phyloP scores from a whole-genome alignment of 1,140 invertebrate species.

The Adelges cooleyi region DNA sequence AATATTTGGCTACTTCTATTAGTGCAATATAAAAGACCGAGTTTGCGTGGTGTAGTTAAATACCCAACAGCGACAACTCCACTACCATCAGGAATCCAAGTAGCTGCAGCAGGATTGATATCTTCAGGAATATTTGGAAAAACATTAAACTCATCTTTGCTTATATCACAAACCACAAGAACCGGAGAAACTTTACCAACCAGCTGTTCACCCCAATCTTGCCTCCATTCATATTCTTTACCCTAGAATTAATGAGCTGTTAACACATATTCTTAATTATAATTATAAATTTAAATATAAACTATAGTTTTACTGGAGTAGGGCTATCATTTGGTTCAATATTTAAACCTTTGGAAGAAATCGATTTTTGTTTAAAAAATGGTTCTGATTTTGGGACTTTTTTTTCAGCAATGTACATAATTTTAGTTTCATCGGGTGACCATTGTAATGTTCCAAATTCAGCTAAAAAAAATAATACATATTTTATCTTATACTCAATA shows the following conservation, averaged over 20 bases:
- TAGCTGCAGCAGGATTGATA: constrained; percentile 56
- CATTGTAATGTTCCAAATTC: constrained; percentile 64
- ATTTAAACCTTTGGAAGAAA: not conserved
- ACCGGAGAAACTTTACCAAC: constrained; percentile 57
- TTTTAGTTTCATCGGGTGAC: constrained; percentile 54
- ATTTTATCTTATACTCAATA: too few species aligned
- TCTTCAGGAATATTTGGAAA: constrained; percentile 50
- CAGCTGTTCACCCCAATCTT: constrained; percentile 81
- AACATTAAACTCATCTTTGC: constrained; percentile 46
- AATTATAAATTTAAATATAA: too few species aligned
- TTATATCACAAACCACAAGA: constrained; percentile 56
- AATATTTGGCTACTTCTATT: constrained; percentile 62
- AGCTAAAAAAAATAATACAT: constrained; percentile 44
- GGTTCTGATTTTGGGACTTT: constrained; percentile 59
- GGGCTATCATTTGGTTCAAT: not conserved
- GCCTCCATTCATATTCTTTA: constrained; percentile 57
- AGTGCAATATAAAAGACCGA: constrained; percentile 71
- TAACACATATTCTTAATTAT: too few species aligned
- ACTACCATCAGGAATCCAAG: constrained; percentile 53
- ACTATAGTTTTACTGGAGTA: not conserved
- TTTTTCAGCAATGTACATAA: constrained; percentile 70
- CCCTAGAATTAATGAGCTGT: constrained; percentile 45
- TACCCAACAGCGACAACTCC: constrained; percentile 67
- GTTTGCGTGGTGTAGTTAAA: constrained; percentile 54
- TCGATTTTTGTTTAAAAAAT: constrained; percentile 51